Conservation (phyloP, 2,888 invertebrate genomes). For the Diadegma fenestrale region DNA sequence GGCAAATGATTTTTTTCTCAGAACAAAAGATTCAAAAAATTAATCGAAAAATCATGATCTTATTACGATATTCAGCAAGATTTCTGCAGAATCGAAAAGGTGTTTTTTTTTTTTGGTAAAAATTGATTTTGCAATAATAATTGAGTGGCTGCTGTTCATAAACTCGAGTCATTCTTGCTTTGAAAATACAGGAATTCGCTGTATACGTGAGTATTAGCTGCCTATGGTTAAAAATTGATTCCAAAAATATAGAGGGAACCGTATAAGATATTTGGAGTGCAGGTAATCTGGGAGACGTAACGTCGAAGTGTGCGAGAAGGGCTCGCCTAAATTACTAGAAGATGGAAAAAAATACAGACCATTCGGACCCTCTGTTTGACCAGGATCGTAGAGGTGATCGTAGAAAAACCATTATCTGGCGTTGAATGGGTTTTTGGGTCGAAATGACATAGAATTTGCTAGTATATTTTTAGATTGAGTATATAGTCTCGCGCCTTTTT, state of each 20-base stretch:
- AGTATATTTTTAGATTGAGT: constrained; percentile 65
- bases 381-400: constrained; percentile 42
- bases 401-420: constrained; percentile 64
- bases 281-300: constrained; percentile 29
- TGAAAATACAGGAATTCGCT: constrained; percentile 12
- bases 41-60: too few species aligned
- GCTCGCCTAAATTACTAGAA: constrained; percentile 60
- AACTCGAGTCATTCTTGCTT: constrained; percentile 36
- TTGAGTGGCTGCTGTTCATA: constrained; percentile 9
- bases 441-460: constrained; percentile 78
- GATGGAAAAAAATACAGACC: constrained; percentile 41
- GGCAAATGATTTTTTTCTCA: too few species aligned
- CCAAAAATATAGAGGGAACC: constrained; percentile 39
- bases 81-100: too few species aligned
- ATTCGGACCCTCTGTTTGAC: constrained; percentile 42
- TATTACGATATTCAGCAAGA: too few species aligned
- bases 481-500: constrained; percentile 56
- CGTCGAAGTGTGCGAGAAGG: constrained; percentile 43
- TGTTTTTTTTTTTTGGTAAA: too few species aligned
- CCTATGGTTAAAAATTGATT: constrained; percentile 27
- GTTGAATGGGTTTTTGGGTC: constrained; percentile 67
- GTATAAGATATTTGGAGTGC: constrained; percentile 6
- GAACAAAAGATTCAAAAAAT: too few species aligned
- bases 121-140: too few species aligned
- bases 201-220: constrained; percentile 35